Evolutionary conservation across 2,888 invertebrate species (phyloP), one percentile per base, ranked within the genome.

Genomic region (Tribolium freemani): DNA sequence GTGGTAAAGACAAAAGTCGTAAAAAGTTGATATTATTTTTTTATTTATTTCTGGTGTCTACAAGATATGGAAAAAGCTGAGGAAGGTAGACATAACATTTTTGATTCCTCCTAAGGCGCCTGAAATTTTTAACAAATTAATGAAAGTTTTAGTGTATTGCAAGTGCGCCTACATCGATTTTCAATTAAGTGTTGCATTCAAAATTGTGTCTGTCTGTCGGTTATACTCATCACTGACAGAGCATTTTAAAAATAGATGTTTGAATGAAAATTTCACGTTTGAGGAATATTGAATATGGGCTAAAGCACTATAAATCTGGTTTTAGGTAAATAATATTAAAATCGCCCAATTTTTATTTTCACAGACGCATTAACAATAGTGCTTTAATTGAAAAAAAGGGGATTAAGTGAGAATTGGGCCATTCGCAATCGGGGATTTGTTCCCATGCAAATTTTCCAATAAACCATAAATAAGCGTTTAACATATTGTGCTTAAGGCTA

Each of bases 401-500:
- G 60, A 60, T 60, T 60, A 60, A 26, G 48, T 5, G 30, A 8
- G 60, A 60, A 60, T 46, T 60, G 44, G 46, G 60, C 13, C 48
- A 46, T 48, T 48, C 48, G 20, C 60, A 60, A 26, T 60, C 45
- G 46, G 20, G 60, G 60, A 60, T 60, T 60, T 48, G 46, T 60
- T 60, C 30, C 48, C 13, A 44, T 44, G 44, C 57, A 57, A 57
- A 57, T 57, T 57, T 10, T 38, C 30, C 60, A 13, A 60, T 60
- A 60, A 60, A 60, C 60, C 60, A 60, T 60, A 21, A 60, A 60
- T 60, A 44, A 16, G 60, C 11, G 45, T 60, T 60, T 46, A 46
- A 60, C 45, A 60, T 60, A 26, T 60, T 11, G 11, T 11, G 60
- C 60, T 60, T 60, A 48, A 26, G 31, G 46, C 16, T 48, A 48